These are phyloP conservation scores for Rhineura floridana DNA, from an alignment of 2,113 vertebrate genomes.

Conservation along the genomic window DNA sequence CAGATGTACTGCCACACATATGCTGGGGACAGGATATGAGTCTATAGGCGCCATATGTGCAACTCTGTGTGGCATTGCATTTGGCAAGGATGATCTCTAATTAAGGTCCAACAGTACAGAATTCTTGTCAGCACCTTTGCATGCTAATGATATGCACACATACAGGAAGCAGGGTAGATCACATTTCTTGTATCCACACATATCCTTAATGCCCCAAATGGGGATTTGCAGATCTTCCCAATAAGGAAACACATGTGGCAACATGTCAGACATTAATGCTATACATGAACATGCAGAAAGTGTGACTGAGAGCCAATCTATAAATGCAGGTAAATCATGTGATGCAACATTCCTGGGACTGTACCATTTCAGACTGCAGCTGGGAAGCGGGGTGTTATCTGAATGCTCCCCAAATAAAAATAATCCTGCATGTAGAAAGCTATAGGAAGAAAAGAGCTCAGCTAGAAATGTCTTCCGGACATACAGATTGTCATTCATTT, in stretches of 20 bases:
- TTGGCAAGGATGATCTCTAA: not conserved
- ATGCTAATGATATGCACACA: not conserved
- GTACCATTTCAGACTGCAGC: not conserved
- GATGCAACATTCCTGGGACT: not conserved
- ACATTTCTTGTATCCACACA: not conserved
- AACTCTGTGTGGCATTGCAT: not conserved
- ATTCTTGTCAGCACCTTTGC: not conserved
- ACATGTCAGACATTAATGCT: not conserved
- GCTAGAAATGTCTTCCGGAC: not conserved
- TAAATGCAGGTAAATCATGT: not conserved
- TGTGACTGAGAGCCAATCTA: not conserved
- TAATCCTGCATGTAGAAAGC: not conserved
- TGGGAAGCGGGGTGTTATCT: not conserved
- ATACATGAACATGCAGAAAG: not conserved
- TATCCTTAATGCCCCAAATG: not conserved
- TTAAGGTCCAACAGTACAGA: not conserved
- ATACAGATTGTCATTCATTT: too few species aligned
- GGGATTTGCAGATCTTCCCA: not conserved
- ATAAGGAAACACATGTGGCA: not conserved
- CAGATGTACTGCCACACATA: slow-evolving; percentile 10
- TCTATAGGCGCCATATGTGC: slow-evolving; percentile 12
- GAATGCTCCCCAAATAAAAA: too few species aligned
- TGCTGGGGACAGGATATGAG: slow-evolving; percentile 8
- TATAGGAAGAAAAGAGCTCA: not conserved
- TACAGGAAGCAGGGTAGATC: not conserved